phyloP scores from a whole-genome alignment of 2,888 invertebrate species.

The Cyclophora albipunctata region DNA sequence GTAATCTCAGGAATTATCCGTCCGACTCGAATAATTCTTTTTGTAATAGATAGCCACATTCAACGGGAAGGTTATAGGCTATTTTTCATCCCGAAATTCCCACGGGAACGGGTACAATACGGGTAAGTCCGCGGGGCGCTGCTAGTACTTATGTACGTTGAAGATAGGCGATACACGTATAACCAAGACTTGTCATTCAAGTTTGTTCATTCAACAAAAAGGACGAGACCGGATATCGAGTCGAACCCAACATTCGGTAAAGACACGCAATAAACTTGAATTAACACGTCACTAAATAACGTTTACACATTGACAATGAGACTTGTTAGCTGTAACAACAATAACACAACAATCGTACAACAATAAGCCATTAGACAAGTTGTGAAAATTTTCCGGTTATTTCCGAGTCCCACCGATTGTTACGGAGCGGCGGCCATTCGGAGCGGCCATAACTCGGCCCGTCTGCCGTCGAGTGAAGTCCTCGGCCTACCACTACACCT shows the following conservation, averaged over 20 bases:
- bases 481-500: constrained; percentile 56
- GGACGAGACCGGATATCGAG: too few species aligned
- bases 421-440: constrained; percentile 50
- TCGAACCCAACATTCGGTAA: not conserved
- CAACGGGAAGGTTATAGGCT: too few species aligned
- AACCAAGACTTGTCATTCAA: too few species aligned
- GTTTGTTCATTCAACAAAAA: too few species aligned
- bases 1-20: too few species aligned
- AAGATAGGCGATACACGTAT: too few species aligned
- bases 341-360: constrained; percentile 52
- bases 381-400: constrained; percentile 72
- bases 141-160: too few species aligned
- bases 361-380: constrained; percentile 72
- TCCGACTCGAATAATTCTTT: too few species aligned
- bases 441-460: constrained; percentile 52
- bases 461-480: constrained; percentile 64
- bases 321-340: constrained; percentile 45
- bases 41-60: too few species aligned
- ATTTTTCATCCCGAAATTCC: too few species aligned
- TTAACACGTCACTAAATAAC: constrained; percentile 39
- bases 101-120: too few species aligned
- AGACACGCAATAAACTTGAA: not conserved
- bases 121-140: too few species aligned
- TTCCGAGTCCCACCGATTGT: constrained; percentile 71
- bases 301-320: constrained; percentile 47